Evolutionary conservation across 2,888 invertebrate genomes (phyloP).

Genomic region (Cacoxenus indagator): DNA sequence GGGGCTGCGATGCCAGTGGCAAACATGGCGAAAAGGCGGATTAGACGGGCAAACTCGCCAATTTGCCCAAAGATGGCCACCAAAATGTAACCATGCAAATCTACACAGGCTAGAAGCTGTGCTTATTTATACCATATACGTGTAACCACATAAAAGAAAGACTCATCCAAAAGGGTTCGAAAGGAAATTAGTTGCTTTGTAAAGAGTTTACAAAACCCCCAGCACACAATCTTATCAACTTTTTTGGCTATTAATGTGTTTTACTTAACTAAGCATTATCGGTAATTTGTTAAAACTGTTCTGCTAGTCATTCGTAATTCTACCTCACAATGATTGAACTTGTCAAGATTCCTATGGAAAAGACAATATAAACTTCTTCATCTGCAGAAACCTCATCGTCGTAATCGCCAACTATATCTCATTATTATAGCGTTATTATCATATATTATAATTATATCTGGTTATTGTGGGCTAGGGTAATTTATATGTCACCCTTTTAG

Average conservation of each 20-base stretch:
- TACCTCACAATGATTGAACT: not conserved
- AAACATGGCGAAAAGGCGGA: constrained; percentile 73
- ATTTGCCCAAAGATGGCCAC: constrained; percentile 40
- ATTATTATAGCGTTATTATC: too few species aligned
- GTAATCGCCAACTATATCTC: too few species aligned
- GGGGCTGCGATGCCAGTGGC: constrained; percentile 50
- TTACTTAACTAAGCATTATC: constrained; percentile 9
- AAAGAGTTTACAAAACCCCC: not conserved
- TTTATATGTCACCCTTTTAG: too few species aligned
- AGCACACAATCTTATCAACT: not conserved
- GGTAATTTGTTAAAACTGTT: not conserved
- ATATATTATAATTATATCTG: too few species aligned
- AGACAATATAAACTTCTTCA: not conserved
- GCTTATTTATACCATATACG: too few species aligned
- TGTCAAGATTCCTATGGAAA: not conserved
- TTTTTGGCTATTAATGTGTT: not conserved
- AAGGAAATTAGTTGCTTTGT: not conserved
- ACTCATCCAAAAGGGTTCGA: constrained; percentile 4
- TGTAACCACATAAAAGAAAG: not conserved
- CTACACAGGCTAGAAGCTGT: constrained; percentile 1
- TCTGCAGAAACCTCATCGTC: too few species aligned
- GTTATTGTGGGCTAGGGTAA: too few species aligned
- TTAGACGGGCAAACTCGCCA: constrained; percentile 65
- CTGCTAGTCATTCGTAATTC: not conserved
- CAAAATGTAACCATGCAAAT: constrained; percentile 2